Evolutionary conservation across 2,113 vertebrate genomes (phyloP).

Genomic region (Gobio gobio): DNA sequence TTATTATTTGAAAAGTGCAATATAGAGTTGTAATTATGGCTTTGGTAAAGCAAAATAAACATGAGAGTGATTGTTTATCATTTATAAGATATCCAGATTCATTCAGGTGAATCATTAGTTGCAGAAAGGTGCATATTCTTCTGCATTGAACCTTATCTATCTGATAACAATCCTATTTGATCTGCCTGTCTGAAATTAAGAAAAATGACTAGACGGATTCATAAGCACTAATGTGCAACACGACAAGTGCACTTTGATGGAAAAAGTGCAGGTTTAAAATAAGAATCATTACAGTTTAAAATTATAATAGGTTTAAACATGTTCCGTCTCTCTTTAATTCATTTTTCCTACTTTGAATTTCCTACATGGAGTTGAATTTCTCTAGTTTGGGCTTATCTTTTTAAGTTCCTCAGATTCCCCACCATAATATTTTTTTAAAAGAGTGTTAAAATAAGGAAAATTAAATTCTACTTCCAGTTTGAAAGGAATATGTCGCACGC

Average conservation of each 20-base stretch:
- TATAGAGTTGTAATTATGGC: background rate
- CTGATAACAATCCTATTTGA: background rate
- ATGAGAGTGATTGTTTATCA: background rate
- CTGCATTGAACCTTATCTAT: background rate
- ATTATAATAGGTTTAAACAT: background rate
- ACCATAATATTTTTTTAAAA: too few relatives aligned
- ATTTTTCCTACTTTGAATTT: background rate
- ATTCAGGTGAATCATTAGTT: background rate
- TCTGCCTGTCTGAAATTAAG: background rate
- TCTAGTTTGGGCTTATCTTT: background rate
- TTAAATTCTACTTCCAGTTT: background rate
- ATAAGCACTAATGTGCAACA: background rate
- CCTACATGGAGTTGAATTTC: background rate
- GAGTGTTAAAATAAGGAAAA: background rate
- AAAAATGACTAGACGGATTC: background rate
- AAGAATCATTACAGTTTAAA: background rate
- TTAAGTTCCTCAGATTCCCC: too few relatives aligned
- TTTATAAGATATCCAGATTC: background rate
- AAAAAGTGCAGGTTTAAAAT: background rate
- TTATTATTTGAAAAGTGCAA: background rate
- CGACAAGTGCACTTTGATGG: background rate
- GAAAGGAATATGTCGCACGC: background rate
- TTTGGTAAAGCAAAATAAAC: background rate
- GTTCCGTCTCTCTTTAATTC: background rate
- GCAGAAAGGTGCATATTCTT: background rate